Evolutionary conservation across 1,140 invertebrate genomes (phyloP), one percentile per base, ranked within the genome.

Genomic region (Cepaea nemoralis): DNA sequence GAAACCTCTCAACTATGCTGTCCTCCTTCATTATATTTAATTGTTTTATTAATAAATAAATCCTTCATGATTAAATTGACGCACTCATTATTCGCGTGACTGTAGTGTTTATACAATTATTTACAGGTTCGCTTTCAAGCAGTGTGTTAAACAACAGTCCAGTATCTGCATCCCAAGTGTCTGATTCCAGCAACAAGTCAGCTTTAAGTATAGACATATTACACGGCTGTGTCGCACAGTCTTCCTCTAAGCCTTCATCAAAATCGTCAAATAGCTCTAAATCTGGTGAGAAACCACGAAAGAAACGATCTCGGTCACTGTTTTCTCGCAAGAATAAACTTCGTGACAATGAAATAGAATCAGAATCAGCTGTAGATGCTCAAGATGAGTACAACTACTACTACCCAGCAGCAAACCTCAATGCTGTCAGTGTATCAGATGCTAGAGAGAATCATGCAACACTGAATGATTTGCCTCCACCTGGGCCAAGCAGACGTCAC

Each of bases 311-410:
- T 42, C 77, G 77, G 2, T 79, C 77, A n/a, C 42, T 79, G 63
- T 79, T 79, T 48, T 37, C 77, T 1, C 59, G 77, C 5, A 79
- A 79, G 27, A 79, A 79, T 48, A 79, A 79, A 48, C 77, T 79
- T 10, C 59, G 77, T 31, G 77, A 79, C 77, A 79, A 31, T 69
- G 77, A 79, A 24, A 24, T 37, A 24, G 66, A 79, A 24, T n/a
- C 35, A 31, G 37, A 79, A 22, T 10, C 22, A 37, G 63, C 66
- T 42, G 63, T 69, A 27, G 77, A 67, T 33, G 19, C 27, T 2
- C 55, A 55, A 63, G 75, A 19, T n/a, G 50, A 77, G 14, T 77
- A 63, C 39, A 77, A 77, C 39, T 77, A 77, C 55, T 79, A 79
- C 77, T 48, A 79, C 40, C 42, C 77, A 31, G 77, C 39, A 0